phyloP scores from a whole-genome alignment of 2,113 vertebrate species.

The Oryzias celebensis region DNA sequence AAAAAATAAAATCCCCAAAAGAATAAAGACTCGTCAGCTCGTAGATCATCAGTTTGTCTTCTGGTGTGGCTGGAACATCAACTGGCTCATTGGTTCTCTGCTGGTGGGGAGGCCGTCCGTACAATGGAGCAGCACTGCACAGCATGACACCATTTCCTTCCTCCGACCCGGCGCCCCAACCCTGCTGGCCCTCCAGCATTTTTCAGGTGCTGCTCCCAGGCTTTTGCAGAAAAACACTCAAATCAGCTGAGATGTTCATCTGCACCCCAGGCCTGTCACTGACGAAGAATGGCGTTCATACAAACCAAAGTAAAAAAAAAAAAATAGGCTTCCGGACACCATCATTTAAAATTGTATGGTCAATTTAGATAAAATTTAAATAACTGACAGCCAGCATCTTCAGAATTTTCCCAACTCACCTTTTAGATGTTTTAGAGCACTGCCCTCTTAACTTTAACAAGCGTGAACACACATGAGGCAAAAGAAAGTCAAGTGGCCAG shows the following conservation, averaged over 20 bases:
- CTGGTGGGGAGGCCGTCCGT: slow-evolving; percentile 53
- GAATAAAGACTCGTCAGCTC: not conserved
- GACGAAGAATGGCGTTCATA: not conserved
- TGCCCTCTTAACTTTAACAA: not conserved
- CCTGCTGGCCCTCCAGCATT: slow-evolving; percentile 41
- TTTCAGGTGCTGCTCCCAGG: slow-evolving; percentile 66
- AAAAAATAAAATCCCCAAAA: too few species aligned
- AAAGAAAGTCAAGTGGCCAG: slow-evolving; percentile 49
- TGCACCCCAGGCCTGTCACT: slow-evolving; percentile 10
- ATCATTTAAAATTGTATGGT: too few species aligned
- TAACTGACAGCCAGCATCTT: not conserved
- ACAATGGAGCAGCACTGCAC: slow-evolving; percentile 70
- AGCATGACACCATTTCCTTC: slow-evolving; percentile 77
- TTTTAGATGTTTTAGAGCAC: not conserved
- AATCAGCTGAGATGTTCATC: slow-evolving; percentile 33
- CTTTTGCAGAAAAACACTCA: slow-evolving; percentile 22
- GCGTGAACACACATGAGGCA: slow-evolving; percentile 11
- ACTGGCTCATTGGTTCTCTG: slow-evolving; percentile 65
- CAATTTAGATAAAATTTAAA: not conserved
- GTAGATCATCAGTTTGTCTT: not conserved
- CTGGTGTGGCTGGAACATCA: slow-evolving; percentile 37
- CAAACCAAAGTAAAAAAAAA: not conserved
- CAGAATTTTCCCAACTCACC: not conserved
- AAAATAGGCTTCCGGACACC: not conserved
- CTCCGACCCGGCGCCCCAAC: slow-evolving; percentile 57